Percentiles rank a stretch among this genome's conserved stretches.
Conservation (phyloP, 2,113 vertebrate genomes). For the Gulo gulo region DNA sequence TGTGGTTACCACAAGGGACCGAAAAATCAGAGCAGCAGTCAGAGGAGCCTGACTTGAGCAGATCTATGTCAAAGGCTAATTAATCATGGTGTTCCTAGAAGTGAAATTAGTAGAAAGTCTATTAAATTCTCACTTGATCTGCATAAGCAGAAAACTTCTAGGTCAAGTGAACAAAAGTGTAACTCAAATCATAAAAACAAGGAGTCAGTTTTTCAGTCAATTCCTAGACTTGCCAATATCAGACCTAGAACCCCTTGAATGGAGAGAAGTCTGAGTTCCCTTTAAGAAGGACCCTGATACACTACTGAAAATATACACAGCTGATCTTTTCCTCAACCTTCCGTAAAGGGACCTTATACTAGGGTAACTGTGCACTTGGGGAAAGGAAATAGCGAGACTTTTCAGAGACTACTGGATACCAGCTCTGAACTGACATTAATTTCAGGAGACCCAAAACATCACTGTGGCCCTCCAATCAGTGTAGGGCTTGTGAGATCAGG, state of each 20-base stretch:
- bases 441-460: not conserved
- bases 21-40: not conserved
- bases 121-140: too few relatives aligned
- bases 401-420: not conserved
- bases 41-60: not conserved
- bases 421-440: not conserved
- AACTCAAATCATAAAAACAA: not conserved
- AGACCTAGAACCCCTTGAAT: not conserved
- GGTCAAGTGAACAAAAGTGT: not conserved
- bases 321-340: not conserved
- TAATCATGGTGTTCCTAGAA: not conserved
- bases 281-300: not conserved
- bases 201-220: accelerated
- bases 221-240: not conserved
- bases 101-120: not conserved
- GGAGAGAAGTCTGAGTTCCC: not conserved
- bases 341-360: not conserved
- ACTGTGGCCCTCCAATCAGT: not conserved
- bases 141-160: too few relatives aligned
- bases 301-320: not conserved
- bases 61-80: not conserved
- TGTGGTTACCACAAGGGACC: not conserved
- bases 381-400: not conserved
- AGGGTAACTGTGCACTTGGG: not conserved
- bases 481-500: not conserved